These are phyloP conservation scores for Emydoidea blandingii DNA, from an alignment of 2,797 vertebrate species.

Conservation along the genomic window DNA sequence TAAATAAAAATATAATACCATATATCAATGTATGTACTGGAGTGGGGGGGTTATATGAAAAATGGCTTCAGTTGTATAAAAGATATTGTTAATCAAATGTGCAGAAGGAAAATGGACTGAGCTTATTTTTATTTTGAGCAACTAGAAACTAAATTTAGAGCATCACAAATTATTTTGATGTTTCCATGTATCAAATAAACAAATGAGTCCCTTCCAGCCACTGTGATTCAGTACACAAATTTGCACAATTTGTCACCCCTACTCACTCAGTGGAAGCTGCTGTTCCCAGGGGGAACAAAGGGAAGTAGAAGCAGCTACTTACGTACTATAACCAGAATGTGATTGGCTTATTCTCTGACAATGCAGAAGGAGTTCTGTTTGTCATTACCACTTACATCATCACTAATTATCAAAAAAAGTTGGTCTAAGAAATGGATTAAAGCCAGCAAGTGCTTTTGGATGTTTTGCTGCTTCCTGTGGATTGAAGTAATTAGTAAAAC, in stretches of 20 bases:
- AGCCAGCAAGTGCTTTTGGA: not conserved
- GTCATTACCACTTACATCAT: conserved; percentile 6
- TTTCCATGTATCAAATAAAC: conserved; percentile 13
- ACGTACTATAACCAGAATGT: not conserved
- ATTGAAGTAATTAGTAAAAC: conserved; percentile 60
- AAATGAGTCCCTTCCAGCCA: not conserved
- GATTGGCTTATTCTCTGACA: not conserved
- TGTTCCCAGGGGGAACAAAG: not conserved
- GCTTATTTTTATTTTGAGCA: not conserved
- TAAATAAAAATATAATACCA: not conserved
- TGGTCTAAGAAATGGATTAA: conserved; percentile 24
- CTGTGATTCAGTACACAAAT: not conserved
- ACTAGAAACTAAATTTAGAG: not conserved
- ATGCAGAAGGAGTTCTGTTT: not conserved
- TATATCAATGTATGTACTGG: not conserved
- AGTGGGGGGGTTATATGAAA: not conserved
- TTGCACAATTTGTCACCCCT: not conserved
- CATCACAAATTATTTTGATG: not conserved
- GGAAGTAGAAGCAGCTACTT: not conserved
- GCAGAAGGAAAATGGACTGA: not conserved
- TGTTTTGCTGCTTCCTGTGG: conserved; percentile 34
- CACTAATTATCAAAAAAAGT: conserved; percentile 41
- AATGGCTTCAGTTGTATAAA: not conserved
- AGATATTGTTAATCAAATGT: not conserved
- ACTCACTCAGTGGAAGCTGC: not conserved